These are phyloP conservation scores for Xenopus laevis DNA, from an alignment of 2,113 vertebrate genomes.

Conservation along the genomic window DNA sequence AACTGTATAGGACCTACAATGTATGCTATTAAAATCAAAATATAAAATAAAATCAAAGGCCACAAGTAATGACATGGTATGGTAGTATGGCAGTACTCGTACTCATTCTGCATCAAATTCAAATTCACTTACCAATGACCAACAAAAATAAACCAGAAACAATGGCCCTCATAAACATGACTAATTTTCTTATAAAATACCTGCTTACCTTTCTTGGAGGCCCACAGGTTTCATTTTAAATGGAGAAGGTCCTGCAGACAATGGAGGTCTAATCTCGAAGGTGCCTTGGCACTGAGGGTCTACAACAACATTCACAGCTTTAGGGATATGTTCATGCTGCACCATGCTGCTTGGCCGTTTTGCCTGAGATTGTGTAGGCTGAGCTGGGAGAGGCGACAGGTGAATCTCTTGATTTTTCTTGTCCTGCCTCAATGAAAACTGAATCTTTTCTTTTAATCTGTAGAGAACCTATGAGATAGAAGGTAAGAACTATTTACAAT, in stretches of 20 bases:
- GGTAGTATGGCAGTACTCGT: too few relatives aligned
- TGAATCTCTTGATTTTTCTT: conserved; percentile 80
- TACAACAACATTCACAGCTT: conserved; percentile 65
- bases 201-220: conserved; percentile 84
- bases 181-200: too few relatives aligned
- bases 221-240: conserved; percentile 95
- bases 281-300: conserved; percentile 65
- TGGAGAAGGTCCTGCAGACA: conserved; percentile 76
- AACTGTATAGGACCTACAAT: too few relatives aligned
- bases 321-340: conserved; percentile 68
- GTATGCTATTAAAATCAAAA: too few relatives aligned
- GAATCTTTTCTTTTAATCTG: conserved; percentile 84
- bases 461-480: conserved; percentile 80
- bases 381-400: conserved; percentile 66
- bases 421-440: conserved; percentile 76
- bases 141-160: too few relatives aligned
- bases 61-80: too few relatives aligned
- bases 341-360: conserved; percentile 80
- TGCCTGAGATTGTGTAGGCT: conserved; percentile 64
- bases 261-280: conserved; percentile 73
- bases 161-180: too few relatives aligned
- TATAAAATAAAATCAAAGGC: too few relatives aligned
- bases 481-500: conserved; percentile 39
- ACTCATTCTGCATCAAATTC: too few relatives aligned
- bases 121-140: too few relatives aligned